Evolutionary conservation across 37 sponge, comb jelly and placozoan genomes (phyloP).

Genomic region (Cladorhizidae sp.): DNA sequence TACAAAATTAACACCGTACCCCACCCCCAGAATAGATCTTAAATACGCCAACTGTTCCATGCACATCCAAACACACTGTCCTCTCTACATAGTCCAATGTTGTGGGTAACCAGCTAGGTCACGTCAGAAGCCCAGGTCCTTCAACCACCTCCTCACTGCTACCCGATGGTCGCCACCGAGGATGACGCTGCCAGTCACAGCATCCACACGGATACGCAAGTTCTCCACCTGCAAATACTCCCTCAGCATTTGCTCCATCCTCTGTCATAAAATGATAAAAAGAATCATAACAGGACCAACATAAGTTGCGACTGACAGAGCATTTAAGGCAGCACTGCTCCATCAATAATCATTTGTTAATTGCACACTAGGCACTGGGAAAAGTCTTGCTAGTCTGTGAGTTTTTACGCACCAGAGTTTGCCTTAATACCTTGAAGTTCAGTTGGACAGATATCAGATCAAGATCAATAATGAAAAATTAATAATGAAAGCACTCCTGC

Average conservation of each 20-base stretch:
- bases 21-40: too few species aligned
- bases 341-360: too few species aligned
- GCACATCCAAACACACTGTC: background rate
- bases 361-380: too few species aligned
- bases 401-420: too few species aligned
- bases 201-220: conserved; percentile 54
- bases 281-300: too few species aligned
- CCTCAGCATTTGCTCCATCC: conserved; percentile 63
- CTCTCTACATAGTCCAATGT: background rate
- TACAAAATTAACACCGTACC: too few species aligned
- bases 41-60: too few species aligned
- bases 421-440: too few species aligned
- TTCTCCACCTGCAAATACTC: conserved; percentile 23
- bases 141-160: conserved; percentile 40
- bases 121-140: conserved; percentile 58
- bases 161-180: conserved; percentile 59
- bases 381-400: too few species aligned
- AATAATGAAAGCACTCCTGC: background rate
- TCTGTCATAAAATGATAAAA: conserved; percentile 30
- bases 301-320: too few species aligned
- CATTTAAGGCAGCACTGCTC: too few species aligned
- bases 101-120: background rate
- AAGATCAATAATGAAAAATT: background rate
- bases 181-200: conserved; percentile 38
- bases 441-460: background rate